Evolutionary conservation across 2,888 invertebrate species (phyloP), one percentile per base, ranked within the genome.

Genomic region (Diogma glabrata): DNA sequence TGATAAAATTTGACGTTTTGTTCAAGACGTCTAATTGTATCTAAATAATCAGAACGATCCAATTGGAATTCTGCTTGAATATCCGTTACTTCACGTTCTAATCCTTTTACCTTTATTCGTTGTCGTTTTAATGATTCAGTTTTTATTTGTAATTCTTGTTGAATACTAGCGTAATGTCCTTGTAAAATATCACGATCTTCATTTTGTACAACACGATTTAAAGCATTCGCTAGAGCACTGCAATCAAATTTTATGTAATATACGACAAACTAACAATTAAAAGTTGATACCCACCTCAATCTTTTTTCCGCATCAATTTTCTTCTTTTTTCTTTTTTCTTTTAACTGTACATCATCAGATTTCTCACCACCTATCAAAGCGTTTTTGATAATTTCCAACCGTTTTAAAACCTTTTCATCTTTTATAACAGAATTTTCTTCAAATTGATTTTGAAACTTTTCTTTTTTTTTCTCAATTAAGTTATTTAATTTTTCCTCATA

Each of bases 301-400:
- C 47, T 17, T 47, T 79, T 76, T 61, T 87, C 84, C 0, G 86
- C 85, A 47, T 81, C 79, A 53, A 75, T 68, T 65, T 82, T 82
- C 61, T 82, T 81, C 59, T 75, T 76, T 59, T 76, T 74, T 45
- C 84, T 69, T 56, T 77, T 76, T 61, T 86, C 84, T 54, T 82
- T 83, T 26, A 86, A 64, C 58, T 82, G 82, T 33, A 74, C 71
- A 65, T 89, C 87, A 61, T 83, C 74, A 0, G 79, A 81, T 57
- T 80, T 75, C 61, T 89, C 88, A 0, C 88, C 88, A 2, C 88
- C 88, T 36, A 90, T 85, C 72, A 90, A 77, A 50, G 81, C 78
- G 43, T 81, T 76, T 62, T 89, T 81, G 17, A 89, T 72, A 53
- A 76, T 74, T 62, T 81, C 57, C 76, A 70, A 66, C 73, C 77